Percentiles rank a stretch among this genome's conserved stretches.
Conservation (phyloP, 2,113 vertebrate genomes). For the Notarius lentiginosus region DNA sequence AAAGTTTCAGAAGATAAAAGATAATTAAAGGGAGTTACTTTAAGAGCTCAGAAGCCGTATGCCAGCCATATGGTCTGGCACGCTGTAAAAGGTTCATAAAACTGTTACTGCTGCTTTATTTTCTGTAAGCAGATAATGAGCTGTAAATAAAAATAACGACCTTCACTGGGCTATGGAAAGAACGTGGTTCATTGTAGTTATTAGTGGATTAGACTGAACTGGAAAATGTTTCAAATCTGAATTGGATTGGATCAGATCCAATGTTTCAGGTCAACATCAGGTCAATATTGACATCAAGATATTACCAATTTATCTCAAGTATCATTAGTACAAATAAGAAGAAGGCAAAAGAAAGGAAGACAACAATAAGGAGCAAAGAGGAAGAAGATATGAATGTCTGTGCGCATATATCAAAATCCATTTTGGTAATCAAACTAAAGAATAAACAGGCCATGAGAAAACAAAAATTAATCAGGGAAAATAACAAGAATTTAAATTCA, state of each 20-base stretch:
- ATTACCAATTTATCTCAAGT: not conserved
- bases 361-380: not conserved
- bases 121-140: not conserved
- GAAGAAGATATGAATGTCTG: not conserved
- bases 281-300: not conserved
- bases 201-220: not conserved
- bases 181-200: not conserved
- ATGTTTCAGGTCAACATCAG: not conserved
- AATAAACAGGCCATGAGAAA: not conserved
- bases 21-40: not conserved
- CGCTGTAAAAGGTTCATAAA: not conserved
- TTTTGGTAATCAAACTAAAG: not conserved
- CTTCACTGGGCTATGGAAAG: not conserved
- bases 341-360: not conserved
- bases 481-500: not conserved
- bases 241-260: not conserved
- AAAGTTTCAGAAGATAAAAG: not conserved
- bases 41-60: not conserved
- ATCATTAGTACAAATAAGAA: not conserved
- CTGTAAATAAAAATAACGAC: constrained; percentile 6
- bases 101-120: constrained; percentile 1
- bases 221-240: not conserved
- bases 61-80: constrained; percentile 2
- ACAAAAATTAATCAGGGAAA: not conserved
- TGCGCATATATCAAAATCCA: not conserved